phyloP scores from a whole-genome alignment of 2,797 vertebrate genomes.

The Podarcis siculus region DNA sequence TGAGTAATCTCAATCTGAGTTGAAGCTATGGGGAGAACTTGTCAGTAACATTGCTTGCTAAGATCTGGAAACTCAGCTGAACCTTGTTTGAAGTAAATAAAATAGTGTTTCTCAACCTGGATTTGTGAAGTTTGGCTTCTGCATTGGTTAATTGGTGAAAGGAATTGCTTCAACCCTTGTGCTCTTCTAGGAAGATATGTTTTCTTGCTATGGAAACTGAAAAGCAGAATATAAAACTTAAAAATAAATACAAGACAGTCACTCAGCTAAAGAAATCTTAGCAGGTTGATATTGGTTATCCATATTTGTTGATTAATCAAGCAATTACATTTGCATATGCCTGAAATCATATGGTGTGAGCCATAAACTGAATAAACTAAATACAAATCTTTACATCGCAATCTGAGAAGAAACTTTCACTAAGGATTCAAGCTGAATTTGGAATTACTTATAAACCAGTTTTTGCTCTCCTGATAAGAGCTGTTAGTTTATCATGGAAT shows the following conservation, averaged over 20 bases:
- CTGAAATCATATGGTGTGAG: background rate
- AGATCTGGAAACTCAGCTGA: background rate
- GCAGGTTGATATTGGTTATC: background rate
- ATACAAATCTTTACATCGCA: background rate
- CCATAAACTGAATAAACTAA: background rate
- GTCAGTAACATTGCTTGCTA: background rate
- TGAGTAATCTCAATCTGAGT: background rate
- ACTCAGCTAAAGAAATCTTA: background rate
- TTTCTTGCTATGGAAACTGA: background rate
- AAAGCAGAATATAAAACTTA: background rate
- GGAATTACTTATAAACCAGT: background rate
- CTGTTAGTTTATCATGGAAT: constrained; percentile 30
- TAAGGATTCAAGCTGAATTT: background rate
- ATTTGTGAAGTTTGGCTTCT: background rate
- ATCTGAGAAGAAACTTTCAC: background rate
- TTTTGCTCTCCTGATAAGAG: constrained; percentile 25
- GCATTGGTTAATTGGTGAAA: background rate
- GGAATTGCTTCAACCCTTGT: background rate
- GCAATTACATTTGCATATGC: background rate
- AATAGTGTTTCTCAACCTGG: background rate
- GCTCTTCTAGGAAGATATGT: background rate
- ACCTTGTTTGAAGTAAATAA: background rate
- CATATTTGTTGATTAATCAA: background rate
- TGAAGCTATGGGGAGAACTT: background rate
- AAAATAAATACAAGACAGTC: background rate